Conservation (phyloP, 2,888 invertebrate species). For the Hemistola chrysoprasaria region DNA sequence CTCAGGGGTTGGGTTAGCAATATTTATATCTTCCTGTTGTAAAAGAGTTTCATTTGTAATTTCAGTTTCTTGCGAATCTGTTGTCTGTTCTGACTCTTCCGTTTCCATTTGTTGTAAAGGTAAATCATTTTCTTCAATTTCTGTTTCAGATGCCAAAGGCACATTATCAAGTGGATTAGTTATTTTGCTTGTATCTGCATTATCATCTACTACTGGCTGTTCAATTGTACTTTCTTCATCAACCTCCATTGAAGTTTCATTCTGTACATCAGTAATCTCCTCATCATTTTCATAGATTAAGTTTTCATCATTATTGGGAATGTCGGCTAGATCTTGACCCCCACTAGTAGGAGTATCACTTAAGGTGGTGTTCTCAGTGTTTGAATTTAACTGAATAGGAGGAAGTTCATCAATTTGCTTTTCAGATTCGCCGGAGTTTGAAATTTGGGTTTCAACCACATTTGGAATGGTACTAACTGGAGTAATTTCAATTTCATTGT, state of each 20-base stretch:
- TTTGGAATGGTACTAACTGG: slow-evolving; percentile 35
- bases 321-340: slow-evolving; percentile 9
- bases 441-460: slow-evolving; percentile 27
- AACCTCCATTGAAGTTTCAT: slow-evolving; percentile 3
- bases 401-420: slow-evolving; percentile 41
- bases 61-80: slow-evolving; percentile 8
- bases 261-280: slow-evolving; percentile 1
- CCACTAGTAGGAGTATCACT: background rate
- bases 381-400: slow-evolving; percentile 38
- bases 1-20: slow-evolving; percentile 3
- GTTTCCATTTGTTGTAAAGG: slow-evolving; percentile 19
- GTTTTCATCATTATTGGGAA: slow-evolving; percentile 2
- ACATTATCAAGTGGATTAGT: too few species aligned
- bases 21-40: slow-evolving; percentile 11
- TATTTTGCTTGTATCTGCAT: too few species aligned
- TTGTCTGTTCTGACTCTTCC: background rate
- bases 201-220: slow-evolving; percentile 13
- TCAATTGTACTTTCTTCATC: slow-evolving; percentile 13
- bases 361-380: slow-evolving; percentile 14
- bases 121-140: background rate
- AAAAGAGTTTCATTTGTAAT: slow-evolving; percentile 2
- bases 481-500: slow-evolving; percentile 36
- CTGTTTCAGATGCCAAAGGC: too few species aligned
- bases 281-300: slow-evolving; percentile 1
- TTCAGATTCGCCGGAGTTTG: slow-evolving; percentile 24